These are phyloP conservation scores for Pegoplata infirma DNA, from an alignment of 2,888 invertebrate genomes.

Conservation along the genomic window DNA sequence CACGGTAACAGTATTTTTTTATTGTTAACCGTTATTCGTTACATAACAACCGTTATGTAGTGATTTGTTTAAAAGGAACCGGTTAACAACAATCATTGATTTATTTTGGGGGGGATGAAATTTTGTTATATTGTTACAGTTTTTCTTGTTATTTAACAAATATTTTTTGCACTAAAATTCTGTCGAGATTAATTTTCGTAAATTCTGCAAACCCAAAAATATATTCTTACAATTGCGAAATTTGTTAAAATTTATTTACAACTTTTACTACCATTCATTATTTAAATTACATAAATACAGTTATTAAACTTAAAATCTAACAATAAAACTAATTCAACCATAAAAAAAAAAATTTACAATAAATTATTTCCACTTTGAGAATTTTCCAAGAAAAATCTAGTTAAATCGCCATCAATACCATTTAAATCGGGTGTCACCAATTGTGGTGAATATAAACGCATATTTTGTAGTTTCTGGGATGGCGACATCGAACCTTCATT, in stretches of 20 bases:
- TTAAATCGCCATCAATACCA: conserved; percentile 56
- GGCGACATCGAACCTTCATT: conserved; percentile 80
- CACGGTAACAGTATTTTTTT: conserved; percentile 30
- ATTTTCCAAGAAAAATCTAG: conserved; percentile 63
- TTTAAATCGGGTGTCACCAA: conserved; percentile 57
- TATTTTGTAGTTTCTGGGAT: conserved; percentile 82
- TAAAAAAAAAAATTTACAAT: conserved; percentile 24
- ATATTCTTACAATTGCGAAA: no score
- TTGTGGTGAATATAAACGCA: conserved; percentile 80
- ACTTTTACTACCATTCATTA: no score
- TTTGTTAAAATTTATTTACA: no score
- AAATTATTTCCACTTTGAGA: conserved; percentile 44
- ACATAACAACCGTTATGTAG: conserved; percentile 39
- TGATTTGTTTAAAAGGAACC: background rate
- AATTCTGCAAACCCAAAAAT: no score
- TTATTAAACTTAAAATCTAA: background rate
- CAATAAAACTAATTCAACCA: background rate
- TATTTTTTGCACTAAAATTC: no score
- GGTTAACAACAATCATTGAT: background rate
- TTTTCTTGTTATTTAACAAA: no score
- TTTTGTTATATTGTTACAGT: background rate
- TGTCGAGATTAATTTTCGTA: no score
- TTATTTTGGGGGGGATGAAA: background rate
- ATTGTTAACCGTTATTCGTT: conserved; percentile 4
- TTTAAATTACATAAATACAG: no score